Conservation (phyloP, 2,113 vertebrate genomes). For the Brachyhypopomus gauderio region DNA sequence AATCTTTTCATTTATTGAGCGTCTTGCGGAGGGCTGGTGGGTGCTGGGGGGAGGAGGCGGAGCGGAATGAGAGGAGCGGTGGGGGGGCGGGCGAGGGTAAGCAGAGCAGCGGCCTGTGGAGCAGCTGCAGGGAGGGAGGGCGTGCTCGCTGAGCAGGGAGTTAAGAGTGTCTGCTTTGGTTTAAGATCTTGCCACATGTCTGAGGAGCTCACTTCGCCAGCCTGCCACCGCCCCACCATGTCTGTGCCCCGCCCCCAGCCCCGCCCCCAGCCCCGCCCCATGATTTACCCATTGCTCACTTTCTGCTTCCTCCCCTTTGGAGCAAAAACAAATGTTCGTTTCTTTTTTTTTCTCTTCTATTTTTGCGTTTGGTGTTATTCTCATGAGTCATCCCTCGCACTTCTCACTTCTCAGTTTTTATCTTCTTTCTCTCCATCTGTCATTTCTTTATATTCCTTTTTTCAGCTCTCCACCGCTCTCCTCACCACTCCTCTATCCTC, state of each 20-base stretch:
- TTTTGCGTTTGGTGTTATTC: slow-evolving; percentile 17
- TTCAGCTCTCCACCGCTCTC: too few relatives aligned
- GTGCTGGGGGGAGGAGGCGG: too few relatives aligned
- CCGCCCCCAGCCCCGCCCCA: neutral
- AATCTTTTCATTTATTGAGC: too few relatives aligned
- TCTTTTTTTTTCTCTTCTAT: neutral
- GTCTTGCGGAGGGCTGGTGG: too few relatives aligned
- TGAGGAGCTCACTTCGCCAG: neutral
- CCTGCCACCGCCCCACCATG: neutral
- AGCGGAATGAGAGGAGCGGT: neutral
- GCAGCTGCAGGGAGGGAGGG: neutral
- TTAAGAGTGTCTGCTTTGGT: neutral
- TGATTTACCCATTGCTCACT: slow-evolving; percentile 8
- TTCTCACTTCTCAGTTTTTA: slow-evolving; percentile 14
- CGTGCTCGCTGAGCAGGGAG: slow-evolving; percentile 5
- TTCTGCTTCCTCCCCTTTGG: slow-evolving; percentile 1
- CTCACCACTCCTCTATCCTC: too few relatives aligned
- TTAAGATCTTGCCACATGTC: neutral
- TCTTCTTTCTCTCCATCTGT: slow-evolving; percentile 17
- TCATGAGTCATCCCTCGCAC: slow-evolving; percentile 28
- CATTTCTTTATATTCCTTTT: neutral
- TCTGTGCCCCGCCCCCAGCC: neutral
- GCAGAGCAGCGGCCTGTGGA: neutral
- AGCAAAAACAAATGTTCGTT: neutral
- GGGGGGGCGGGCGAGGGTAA: too few relatives aligned